Evolutionary conservation across 2,888 invertebrate genomes (phyloP).

Genomic region (Ormia ochracea): DNA sequence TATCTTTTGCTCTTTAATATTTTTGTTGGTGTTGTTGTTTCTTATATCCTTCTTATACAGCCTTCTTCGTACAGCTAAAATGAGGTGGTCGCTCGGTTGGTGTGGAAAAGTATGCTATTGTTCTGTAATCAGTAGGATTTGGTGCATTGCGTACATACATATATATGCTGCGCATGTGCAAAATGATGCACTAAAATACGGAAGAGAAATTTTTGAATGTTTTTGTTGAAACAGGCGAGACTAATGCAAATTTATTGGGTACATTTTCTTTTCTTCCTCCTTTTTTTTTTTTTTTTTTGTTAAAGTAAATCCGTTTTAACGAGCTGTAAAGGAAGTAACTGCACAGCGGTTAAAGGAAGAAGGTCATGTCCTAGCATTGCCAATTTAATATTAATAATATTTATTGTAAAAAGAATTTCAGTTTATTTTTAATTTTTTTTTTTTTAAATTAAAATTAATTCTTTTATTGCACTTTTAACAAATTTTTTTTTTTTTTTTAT

Average conservation of each 20-base stretch:
- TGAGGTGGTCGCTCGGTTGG: neutral
- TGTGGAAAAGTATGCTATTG: conserved; percentile 3
- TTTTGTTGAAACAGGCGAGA: neutral
- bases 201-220: neutral
- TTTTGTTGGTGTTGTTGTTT: conserved; percentile 3
- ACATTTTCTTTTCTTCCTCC: neutral
- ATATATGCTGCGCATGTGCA: neutral
- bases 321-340: no score
- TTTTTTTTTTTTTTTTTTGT: no score
- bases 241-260: conserved; percentile 36
- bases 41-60: neutral
- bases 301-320: no score
- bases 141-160: neutral
- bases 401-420: no score
- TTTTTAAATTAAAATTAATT: no score
- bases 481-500: no score
- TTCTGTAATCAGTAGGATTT: conserved; percentile 22
- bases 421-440: no score
- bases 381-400: no score
- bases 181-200: conserved; percentile 27
- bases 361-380: no score
- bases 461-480: no score
- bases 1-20: no score
- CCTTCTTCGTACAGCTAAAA: neutral
- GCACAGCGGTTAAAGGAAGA: no score